Evolutionary conservation across 1,140 invertebrate genomes (phyloP), one percentile per base, ranked within the genome.

Genomic region (Drosophila simulans): DNA sequence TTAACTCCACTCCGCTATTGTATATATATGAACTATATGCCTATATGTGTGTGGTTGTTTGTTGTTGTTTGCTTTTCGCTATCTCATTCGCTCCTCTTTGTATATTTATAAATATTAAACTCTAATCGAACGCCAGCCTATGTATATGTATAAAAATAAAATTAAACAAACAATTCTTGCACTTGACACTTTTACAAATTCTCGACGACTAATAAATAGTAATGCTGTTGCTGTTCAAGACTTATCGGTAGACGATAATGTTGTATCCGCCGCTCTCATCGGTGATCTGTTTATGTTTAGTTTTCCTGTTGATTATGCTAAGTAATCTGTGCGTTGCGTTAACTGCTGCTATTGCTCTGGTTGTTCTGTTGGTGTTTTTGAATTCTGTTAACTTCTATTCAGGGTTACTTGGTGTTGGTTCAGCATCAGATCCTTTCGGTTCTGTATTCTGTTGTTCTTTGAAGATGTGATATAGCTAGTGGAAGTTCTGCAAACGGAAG

Each of bases 71-170:
- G 25, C 54, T 62, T 66, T 57, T 60, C 22, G 46, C 65, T 70
- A 57, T 31, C 46, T 27, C 20, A 34, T 55, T 46, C n/a, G 27
- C 20, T 52, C 49, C 13, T 64, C 34, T 39, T 39, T 82, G 82
- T 86, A 88, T 88, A 78, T 83, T 59, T 86, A 86, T 88, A 88
- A 88, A 88, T 88, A 88, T 83, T 88, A 88, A 88, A 80, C 63
- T 66, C 75, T 89, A 88, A 80, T 89, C 76, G 76, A 79, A 77
- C 78, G 78, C 68, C 78, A 77, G 66, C 79, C 72, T 80, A 73
- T 69, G 54, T 70, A 70, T 70, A 40, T 73, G 49, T 49, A 76
- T 75, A 75, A 64, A 74, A 73, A 54, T 64, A 64, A 74, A 75
- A 75, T 27, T 49, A 74, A 74, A 73, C 52, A 73, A 54, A 54